Evolutionary conservation across 2,113 vertebrate genomes (phyloP).

Genomic region (Syngnathus floridae): DNA sequence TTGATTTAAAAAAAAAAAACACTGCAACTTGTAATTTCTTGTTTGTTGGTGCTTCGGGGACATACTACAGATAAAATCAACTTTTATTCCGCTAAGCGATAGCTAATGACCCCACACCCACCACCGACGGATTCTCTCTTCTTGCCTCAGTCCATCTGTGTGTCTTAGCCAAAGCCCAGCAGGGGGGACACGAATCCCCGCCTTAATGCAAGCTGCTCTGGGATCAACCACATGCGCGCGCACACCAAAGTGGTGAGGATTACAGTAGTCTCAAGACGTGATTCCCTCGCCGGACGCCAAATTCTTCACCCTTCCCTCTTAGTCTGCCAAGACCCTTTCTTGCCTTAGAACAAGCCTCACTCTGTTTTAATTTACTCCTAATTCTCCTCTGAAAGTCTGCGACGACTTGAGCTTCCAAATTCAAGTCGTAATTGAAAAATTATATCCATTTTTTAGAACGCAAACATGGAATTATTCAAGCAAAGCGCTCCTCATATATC

Average conservation of each 20-base stretch:
- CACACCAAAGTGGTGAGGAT: slow-evolving; percentile 24
- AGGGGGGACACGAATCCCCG: slow-evolving; percentile 47
- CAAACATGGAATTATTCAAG: slow-evolving; percentile 58
- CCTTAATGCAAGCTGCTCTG: slow-evolving; percentile 48
- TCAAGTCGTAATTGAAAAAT: slow-evolving; percentile 57
- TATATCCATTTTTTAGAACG: slow-evolving; percentile 55
- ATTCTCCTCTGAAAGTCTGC: slow-evolving; percentile 60
- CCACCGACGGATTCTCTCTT: slow-evolving; percentile 27
- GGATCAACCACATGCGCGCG: slow-evolving; percentile 44
- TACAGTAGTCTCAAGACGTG: slow-evolving; percentile 42
- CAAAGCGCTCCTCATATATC: slow-evolving; percentile 32
- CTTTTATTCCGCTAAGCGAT: slow-evolving; percentile 23
- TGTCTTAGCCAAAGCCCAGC: slow-evolving; percentile 50
- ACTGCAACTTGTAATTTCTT: background rate
- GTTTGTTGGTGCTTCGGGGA: background rate
- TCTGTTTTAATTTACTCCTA: slow-evolving; percentile 57
- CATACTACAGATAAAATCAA: background rate
- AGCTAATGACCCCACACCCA: slow-evolving; percentile 37
- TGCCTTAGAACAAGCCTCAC: slow-evolving; percentile 44
- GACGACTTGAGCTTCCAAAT: slow-evolving; percentile 53
- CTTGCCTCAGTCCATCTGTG: slow-evolving; percentile 57
- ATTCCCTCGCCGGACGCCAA: slow-evolving; percentile 34
- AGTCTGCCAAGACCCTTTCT: slow-evolving; percentile 24
- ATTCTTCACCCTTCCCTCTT: slow-evolving; percentile 32
- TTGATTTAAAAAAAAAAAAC: background rate